phyloP scores from a whole-genome alignment of 2,797 vertebrate species.

The Gymnocypris eckloni region DNA sequence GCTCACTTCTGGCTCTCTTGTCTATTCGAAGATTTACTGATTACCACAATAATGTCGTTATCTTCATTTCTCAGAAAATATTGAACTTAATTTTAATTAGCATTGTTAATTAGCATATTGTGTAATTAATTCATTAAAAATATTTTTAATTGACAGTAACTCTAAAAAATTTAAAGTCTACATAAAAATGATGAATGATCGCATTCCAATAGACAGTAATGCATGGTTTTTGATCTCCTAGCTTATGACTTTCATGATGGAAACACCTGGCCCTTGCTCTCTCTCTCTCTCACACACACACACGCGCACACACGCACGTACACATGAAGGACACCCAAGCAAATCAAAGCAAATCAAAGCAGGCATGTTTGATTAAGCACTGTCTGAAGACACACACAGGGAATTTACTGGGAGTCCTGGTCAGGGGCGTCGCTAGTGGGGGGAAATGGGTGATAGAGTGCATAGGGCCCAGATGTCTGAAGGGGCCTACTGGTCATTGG shows the following conservation, averaged over 20 bases:
- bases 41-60: neutral
- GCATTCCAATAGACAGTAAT: neutral
- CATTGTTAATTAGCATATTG: neutral
- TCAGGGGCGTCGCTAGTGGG: neutral
- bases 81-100: too few species aligned
- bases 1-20: neutral
- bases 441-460: too few species aligned
- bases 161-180: too few species aligned
- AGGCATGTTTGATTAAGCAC: conserved; percentile 19
- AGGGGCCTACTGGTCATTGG: too few species aligned
- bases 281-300: neutral
- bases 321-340: neutral
- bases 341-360: conserved; percentile 51
- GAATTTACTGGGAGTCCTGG: conserved; percentile 24
- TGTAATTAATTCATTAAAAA: neutral
- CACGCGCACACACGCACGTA: neutral
- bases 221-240: conserved; percentile 1
- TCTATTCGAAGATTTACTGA: neutral
- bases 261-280: conserved; percentile 16
- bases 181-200: neutral
- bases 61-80: neutral
- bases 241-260: neutral
- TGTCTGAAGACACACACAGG: conserved; percentile 32
- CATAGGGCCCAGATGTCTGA: too few species aligned
- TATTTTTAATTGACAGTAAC: too few species aligned